These are phyloP conservation scores for Coptodon rendalli DNA, from an alignment of 2,113 vertebrate species.

Conservation along the genomic window DNA sequence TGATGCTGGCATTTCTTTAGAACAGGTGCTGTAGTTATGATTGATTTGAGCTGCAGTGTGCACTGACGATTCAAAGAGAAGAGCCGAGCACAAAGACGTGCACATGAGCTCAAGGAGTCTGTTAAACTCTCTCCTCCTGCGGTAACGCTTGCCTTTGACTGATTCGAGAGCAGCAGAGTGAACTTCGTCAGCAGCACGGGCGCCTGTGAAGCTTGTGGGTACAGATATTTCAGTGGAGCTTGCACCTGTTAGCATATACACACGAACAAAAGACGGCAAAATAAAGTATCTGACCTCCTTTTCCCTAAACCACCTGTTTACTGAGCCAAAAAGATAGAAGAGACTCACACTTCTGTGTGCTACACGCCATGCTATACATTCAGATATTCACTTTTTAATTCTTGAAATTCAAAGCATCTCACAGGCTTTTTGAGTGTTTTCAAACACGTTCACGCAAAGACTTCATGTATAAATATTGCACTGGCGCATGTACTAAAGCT, in stretches of 20 bases:
- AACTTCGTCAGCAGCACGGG: background rate
- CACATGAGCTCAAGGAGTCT: constrained; percentile 7
- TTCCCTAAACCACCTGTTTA: constrained; percentile 9
- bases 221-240: background rate
- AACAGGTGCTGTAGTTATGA: constrained; percentile 43
- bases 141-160: constrained; percentile 4
- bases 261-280: background rate
- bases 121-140: constrained; percentile 23
- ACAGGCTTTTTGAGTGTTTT: background rate
- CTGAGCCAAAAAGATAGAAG: background rate
- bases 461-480: background rate
- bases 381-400: background rate
- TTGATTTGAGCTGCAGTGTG: constrained; percentile 44
- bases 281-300: constrained; percentile 19
- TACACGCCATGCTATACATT: background rate
- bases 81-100: background rate
- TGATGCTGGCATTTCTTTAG: constrained; percentile 27
- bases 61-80: constrained; percentile 19
- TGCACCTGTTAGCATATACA: constrained; percentile 18
- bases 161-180: constrained; percentile 8
- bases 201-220: constrained; percentile 9
- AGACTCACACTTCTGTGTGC: background rate
- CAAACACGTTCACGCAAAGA: background rate
- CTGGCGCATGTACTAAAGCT: background rate
- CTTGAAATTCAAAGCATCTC: background rate